Base-by-base conservation (phyloP, 1,140 invertebrate genomes). In the Bombus affinis region DNA sequence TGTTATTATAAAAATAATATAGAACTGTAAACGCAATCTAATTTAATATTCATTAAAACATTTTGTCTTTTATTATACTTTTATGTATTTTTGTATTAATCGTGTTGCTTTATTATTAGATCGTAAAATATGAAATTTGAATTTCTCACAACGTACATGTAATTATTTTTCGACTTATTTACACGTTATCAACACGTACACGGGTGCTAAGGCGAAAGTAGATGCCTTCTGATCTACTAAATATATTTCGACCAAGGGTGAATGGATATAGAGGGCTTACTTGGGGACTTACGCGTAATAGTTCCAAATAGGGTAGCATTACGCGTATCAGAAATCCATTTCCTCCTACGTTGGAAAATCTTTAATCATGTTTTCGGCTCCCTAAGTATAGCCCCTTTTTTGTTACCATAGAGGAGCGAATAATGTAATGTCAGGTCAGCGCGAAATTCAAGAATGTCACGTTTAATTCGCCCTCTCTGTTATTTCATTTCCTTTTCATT, bases 271-370 rank as follows among this genome's bases (percentile, higher is more conserved):
- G 89, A 76, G 87, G 82, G 90, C 92, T 93, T 93, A 93, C 87
- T 87, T 85, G 70, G 85, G 87, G 93, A 92, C 92, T 93, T 92
- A 91, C 90, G 90, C 89, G 88, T 94, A 93, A 94, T 94, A 93
- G 93, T 92, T 93, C 92, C 93, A 92, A 93, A 94, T 94, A 93
- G 93, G 93, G 91, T 93, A 83, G 92, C 92, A 92, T 93, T 92
- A 93, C 90, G 88, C 89, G 92, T 92, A 93, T 94, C 92, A 93
- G 92, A 93, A 94, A 93, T 94, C 93, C 93, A 94, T 94, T 93
- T 93, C 93, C 92, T 93, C 83, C 86, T 66, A 83, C 88, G 90
- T 87, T 81, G 86, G 89, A 84, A 88, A 91, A 94, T 93, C 93
- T 92, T 93, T 94, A 93, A 93, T 94, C 93, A 92, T 91, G 91